Percentiles rank a stretch among this genome's conserved stretches.
Evolutionary conservation across 2,113 vertebrate genomes (phyloP).

Genomic region (Nerophis lumbriciformis): DNA sequence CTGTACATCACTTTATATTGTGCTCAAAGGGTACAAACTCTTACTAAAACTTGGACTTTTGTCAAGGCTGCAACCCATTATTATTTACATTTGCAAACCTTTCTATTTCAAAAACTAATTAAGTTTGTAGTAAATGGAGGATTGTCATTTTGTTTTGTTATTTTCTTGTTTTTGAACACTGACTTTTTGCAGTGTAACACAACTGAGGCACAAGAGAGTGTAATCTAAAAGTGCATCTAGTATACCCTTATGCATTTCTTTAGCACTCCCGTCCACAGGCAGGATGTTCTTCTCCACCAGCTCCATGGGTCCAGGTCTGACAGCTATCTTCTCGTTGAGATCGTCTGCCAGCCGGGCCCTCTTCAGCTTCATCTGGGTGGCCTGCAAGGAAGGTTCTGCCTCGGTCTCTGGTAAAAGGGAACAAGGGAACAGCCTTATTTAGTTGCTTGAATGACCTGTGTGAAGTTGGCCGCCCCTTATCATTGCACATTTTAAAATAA

Average conservation of each 20-base stretch:
- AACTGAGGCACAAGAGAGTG: not conserved
- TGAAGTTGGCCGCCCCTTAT: too few species aligned
- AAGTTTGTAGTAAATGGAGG: too few species aligned
- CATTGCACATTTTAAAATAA: too few species aligned
- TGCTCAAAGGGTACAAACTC: too few species aligned
- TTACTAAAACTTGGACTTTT: too few species aligned
- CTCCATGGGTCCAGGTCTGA: constrained; percentile 93
- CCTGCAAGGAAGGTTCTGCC: constrained; percentile 88
- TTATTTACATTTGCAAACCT: too few species aligned
- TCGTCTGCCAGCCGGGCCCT: constrained; percentile 88
- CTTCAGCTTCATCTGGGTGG: constrained; percentile 95
- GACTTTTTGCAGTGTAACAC: too few species aligned
- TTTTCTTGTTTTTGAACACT: too few species aligned
- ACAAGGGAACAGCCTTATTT: not conserved
- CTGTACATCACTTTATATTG: too few species aligned
- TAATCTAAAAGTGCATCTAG: constrained; percentile 14
- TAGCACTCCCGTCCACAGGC: constrained; percentile 81
- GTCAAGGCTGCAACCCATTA: too few species aligned
- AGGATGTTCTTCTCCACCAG: constrained; percentile 97
- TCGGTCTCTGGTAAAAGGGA: constrained; percentile 77
- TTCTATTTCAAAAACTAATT: too few species aligned
- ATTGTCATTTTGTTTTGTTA: too few species aligned
- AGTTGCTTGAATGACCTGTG: not conserved
- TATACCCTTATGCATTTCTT: constrained; percentile 83
- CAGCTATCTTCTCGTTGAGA: constrained; percentile 94